Evolutionary conservation across 2,113 vertebrate species (phyloP).

Genomic region (Ardeotis arabs): DNA sequence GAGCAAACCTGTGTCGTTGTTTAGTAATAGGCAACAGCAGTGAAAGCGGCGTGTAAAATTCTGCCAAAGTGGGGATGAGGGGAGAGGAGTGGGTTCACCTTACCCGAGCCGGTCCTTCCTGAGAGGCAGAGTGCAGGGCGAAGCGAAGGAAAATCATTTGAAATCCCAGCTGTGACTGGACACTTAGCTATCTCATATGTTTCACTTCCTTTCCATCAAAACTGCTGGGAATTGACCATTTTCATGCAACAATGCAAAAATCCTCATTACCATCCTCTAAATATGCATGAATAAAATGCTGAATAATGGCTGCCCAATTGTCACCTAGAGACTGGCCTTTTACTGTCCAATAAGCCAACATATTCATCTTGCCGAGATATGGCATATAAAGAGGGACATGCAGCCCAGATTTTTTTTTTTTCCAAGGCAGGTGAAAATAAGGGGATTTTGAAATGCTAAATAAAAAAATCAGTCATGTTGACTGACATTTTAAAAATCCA

Average conservation of each 20-base stretch:
- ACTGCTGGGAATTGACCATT: conserved; percentile 88
- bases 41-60: conserved; percentile 70
- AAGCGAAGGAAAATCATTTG: conserved; percentile 61
- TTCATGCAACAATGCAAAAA: conserved; percentile 99
- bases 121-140: conserved; percentile 45
- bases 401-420: conserved; percentile 66
- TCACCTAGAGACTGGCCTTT: conserved; percentile 95
- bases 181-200: conserved; percentile 74
- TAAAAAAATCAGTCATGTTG: conserved; percentile 89
- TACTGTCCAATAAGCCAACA: conserved; percentile 95
- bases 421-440: conserved; percentile 79
- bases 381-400: conserved; percentile 83
- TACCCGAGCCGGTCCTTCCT: conserved; percentile 42
- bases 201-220: conserved; percentile 83
- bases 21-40: conserved; percentile 61
- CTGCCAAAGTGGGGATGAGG: conserved; percentile 50
- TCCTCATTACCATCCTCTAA: conserved; percentile 98
- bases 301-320: conserved; percentile 88
- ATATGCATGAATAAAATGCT: conserved; percentile 98
- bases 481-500: conserved; percentile 95
- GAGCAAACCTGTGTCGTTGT: conserved; percentile 47
- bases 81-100: conserved; percentile 21
- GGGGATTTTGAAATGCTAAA: conserved; percentile 92
- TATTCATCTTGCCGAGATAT: conserved; percentile 89
- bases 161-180: conserved; percentile 76